A percentile compares a stretch with the other conserved stretches of the same genome.
Conservation (phyloP, 2,888 invertebrate species). For the Ypsolopha sequella region DNA sequence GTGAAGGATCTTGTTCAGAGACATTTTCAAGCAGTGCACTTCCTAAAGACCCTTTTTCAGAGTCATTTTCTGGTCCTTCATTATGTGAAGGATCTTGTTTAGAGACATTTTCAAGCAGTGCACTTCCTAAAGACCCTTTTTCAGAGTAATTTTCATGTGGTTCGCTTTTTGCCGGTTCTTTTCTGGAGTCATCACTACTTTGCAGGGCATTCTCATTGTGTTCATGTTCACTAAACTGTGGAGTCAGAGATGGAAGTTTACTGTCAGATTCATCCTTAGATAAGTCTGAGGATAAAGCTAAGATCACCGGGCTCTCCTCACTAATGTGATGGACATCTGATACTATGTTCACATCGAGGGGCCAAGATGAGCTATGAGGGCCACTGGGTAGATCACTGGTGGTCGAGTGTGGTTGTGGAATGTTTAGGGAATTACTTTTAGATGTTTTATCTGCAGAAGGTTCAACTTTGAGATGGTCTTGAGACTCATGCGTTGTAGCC, state of each 20-base stretch:
- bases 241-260: slow-evolving; percentile 19
- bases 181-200: too few relatives aligned
- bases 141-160: too few relatives aligned
- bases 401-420: slow-evolving; percentile 28
- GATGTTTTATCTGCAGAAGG: slow-evolving; percentile 23
- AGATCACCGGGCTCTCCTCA: slow-evolving; percentile 53
- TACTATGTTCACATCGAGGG: slow-evolving; percentile 33
- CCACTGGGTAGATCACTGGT: slow-evolving; percentile 33
- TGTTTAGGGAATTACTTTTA: slow-evolving; percentile 28
- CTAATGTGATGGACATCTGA: slow-evolving; percentile 46
- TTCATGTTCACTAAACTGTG: slow-evolving; percentile 7
- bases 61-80: too few relatives aligned
- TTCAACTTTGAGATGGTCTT: slow-evolving; percentile 25
- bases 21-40: too few relatives aligned
- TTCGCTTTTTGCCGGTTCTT: too few relatives aligned
- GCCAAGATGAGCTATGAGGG: slow-evolving; percentile 43
- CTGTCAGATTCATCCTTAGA: slow-evolving; percentile 32
- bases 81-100: too few relatives aligned
- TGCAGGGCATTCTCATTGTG: too few relatives aligned
- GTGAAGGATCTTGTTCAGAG: too few relatives aligned
- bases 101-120: too few relatives aligned
- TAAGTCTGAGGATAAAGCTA: slow-evolving; percentile 40
- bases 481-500: slow-evolving; percentile 17
- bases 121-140: too few relatives aligned
- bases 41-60: too few relatives aligned